Base-by-base conservation (phyloP, 2,797 vertebrate genomes). In the Tinamus major region DNA sequence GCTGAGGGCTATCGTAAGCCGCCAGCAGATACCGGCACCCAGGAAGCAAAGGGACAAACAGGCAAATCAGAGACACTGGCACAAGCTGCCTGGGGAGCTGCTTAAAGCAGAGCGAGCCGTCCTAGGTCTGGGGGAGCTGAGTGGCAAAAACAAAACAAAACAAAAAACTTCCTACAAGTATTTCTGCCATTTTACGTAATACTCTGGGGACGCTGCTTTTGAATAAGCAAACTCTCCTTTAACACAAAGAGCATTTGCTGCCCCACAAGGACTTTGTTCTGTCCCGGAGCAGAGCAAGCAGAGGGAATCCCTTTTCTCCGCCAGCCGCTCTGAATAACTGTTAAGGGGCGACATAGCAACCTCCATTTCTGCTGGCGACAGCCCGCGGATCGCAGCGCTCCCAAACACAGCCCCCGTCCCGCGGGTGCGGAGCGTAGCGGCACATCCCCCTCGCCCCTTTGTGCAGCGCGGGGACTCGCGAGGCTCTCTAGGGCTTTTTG, bases 401-500 rank as follows among this genome's bases (percentile, higher is more conserved):
- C 90, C 89, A 86, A 87, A 87, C 79, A 79, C 10, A 6, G 79
- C 61, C 5, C 95, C 49, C 76, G 79, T 79, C 92, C 90, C 85
- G 41, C 86, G 94, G 93, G 81, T 80, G 80, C 87, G 91, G 63
- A 91, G 53, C 1, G 2, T 81, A 90, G 68, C 94, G 87, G 93
- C 94, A 93, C 88, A 78, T 94, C 94, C 87, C 92, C 90, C 86
- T 96, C 84, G 14, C 90, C 84, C 58, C 51, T 79, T 92, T 92
- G 82, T 62, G 75, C 80, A 51, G 46, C 62, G 74, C 94, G 62
- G 91, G 79, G 92, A 95, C 85, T 13, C 71, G 82, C 21, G 65
- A 89, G 69, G 72, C 16, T 8, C 68, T 93, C 96, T 97, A 95
- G 90, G 83, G 51, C 55, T 79, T 94, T 97, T 97, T 96, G 92